These are phyloP conservation scores for Plemyria rubiginata DNA, from an alignment of 2,888 invertebrate genomes.

Conservation along the genomic window DNA sequence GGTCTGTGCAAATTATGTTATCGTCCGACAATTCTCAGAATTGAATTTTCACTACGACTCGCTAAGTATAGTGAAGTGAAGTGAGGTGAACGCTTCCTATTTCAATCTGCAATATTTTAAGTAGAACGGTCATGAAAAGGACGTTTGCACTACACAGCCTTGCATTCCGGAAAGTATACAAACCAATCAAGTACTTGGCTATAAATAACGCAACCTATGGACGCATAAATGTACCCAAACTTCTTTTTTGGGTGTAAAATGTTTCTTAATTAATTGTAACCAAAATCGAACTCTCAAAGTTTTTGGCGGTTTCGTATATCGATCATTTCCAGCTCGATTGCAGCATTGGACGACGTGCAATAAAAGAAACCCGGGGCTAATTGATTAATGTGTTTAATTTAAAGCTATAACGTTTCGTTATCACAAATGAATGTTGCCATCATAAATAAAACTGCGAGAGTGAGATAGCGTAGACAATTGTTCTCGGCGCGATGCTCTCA, in stretches of 20 bases:
- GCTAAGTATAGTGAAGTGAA: constrained; percentile 30
- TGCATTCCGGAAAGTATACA: constrained; percentile 6
- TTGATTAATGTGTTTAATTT: constrained; percentile 64
- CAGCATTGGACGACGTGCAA: constrained; percentile 41
- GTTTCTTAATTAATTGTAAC: constrained; percentile 17
- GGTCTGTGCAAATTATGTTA: constrained; percentile 28
- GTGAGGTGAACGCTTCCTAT: constrained; percentile 22
- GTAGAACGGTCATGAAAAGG: constrained; percentile 18
- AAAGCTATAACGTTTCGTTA: constrained; percentile 44
- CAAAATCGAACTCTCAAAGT: constrained; percentile 11
- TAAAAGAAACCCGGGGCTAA: constrained; percentile 56
- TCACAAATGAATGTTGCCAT: constrained; percentile 38
- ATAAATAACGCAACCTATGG: constrained; percentile 12
- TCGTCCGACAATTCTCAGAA: constrained; percentile 28
- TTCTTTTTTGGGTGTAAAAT: constrained; percentile 6
- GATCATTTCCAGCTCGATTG: constrained; percentile 16
- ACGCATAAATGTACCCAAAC: constrained; percentile 3
- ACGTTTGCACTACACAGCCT: constrained; percentile 13
- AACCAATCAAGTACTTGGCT: constrained; percentile 1
- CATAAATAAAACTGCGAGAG: constrained; percentile 38
- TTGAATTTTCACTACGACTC: constrained; percentile 14
- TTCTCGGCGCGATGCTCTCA: constrained; percentile 55
- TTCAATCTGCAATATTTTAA: constrained; percentile 5
- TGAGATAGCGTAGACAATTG: constrained; percentile 46
- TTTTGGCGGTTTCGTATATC: constrained; percentile 7